Evolutionary conservation across 2,113 vertebrate species (phyloP), one percentile per base, ranked within the genome.

Genomic region (Shinisaurus crocodilurus): DNA sequence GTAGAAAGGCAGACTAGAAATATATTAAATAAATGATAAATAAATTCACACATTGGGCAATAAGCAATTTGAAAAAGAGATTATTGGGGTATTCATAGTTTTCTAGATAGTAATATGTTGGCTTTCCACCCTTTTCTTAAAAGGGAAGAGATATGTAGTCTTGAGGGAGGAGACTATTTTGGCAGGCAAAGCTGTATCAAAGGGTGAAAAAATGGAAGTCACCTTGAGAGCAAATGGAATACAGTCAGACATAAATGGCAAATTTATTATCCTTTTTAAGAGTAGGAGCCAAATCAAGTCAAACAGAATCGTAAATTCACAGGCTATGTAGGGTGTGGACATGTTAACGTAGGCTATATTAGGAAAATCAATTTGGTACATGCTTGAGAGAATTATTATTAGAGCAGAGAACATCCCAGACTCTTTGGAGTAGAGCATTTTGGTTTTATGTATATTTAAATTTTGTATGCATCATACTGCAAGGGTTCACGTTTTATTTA

Each of bases 221-320:
- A 97, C 95, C 96, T 97, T 97, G 97, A 96, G 91, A 96, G 90
- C 91, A 96, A 94, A 97, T 96, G 95, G 95, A 96, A 96, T 90
- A 95, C 90, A 94, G 93, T 95, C 93, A 91, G 95, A 97, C 96
- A 97, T 96, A 96, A 96, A 96, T 95, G 88, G 88, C 77, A 97
- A 96, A 96, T 95, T 96, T 95, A 95, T 95, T 91, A 92, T 94
- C 92, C 89, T 89, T 95, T 65, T 95, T 95, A 94, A 97, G 96
- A 95, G 96, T 10, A 87, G 79, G n/a, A 94, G 94, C 94, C 95
- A 97, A 95, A 96, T 94, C 94, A 96, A 95, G 93, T 95, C n/a
- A 96, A 94, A 96, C 83, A 94, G 92, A 97, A 93, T 91, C 90
- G 96, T 96, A 96, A 96, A 97, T 97, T 96, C 96, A 90, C 90